These are phyloP conservation scores for Antechinus stuartii DNA, from an alignment of 2,113 vertebrate species.

Conservation along the genomic window DNA sequence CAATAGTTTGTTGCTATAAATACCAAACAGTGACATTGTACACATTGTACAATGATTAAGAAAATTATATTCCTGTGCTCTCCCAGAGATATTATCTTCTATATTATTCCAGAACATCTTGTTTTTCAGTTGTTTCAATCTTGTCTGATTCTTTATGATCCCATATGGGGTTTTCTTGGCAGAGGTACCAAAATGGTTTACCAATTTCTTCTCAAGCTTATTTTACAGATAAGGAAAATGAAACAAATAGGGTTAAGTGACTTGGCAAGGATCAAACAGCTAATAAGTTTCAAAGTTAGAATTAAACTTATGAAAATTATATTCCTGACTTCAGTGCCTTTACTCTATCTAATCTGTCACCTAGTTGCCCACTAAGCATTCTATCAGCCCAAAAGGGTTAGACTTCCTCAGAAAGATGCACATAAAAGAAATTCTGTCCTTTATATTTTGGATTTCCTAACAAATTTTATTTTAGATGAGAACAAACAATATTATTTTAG, in stretches of 20 bases:
- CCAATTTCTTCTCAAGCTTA: not conserved
- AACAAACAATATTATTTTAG: not conserved
- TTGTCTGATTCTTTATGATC: not conserved
- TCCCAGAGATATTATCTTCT: not conserved
- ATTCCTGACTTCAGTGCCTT: not conserved
- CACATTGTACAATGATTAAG: not conserved
- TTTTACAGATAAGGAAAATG: not conserved
- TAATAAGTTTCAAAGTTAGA: not conserved
- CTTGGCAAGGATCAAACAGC: no score
- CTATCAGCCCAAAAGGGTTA: not conserved
- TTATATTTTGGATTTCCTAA: not conserved
- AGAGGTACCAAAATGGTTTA: not conserved
- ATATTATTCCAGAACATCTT: not conserved
- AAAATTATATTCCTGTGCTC: not conserved
- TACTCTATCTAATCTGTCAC: not conserved
- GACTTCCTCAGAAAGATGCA: not conserved
- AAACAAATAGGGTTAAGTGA: no score
- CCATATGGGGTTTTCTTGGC: not conserved
- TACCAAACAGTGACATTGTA: no score
- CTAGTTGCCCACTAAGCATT: not conserved
- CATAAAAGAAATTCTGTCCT: not conserved
- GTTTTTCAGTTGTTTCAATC: not conserved
- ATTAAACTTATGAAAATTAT: not conserved
- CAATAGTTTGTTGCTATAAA: no score
- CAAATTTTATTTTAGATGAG: not conserved